Base-by-base conservation (phyloP, 30 jellyfish, hydroid and myxozoan species). In the Turritopsis dohrnii region DNA sequence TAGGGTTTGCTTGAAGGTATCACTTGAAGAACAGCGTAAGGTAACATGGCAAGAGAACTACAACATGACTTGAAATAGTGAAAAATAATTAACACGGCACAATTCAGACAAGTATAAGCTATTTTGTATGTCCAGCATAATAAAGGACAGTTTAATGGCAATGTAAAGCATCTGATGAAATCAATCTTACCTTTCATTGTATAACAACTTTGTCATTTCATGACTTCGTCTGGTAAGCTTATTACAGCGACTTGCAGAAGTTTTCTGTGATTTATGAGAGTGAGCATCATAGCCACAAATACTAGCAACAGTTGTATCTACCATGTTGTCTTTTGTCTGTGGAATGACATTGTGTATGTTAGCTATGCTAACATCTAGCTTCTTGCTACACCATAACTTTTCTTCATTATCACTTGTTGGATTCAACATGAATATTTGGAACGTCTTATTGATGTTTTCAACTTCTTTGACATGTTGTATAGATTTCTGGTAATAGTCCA, bases 401-500 rank as follows among this genome's bases (percentile, higher is more conserved):
- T 41, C 13, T 41, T 41, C 60, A 41, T 41, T 41, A 3, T 41
- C 13, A 41, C 60, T 13, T 3, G 60, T 26, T 3, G 97, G 90
- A 71, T 53, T 76, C 0, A 88, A 77, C 75, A 65, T 80, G 52
- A 91, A 72, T 65, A 83, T 81, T 52, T 77, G 54, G 81, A 91
- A 91, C 21, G 84, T 73, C 30, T 79, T 60, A 81, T 84, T 91
- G 13, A 91, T 91, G 53, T 54, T 86, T 21, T 87, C 90, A 29
- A 87, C 86, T 65, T 92, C 88, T 28, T 88, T 88, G 18, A 88
- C 52, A 54, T 95, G 76, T 41, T 85, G 71, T 27, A 92, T 65
- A 19, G 98, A 83, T 66, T 89, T 74, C 71, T 92, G 96, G 60
- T 75, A 92, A 88, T 72, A 87, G 0, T 90, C 83, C 76, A 92